A percentile compares a stretch with the other conserved stretches of the same genome.
phyloP scores from a whole-genome alignment of 2,888 invertebrate genomes.

The Andrena chrysosceles region DNA sequence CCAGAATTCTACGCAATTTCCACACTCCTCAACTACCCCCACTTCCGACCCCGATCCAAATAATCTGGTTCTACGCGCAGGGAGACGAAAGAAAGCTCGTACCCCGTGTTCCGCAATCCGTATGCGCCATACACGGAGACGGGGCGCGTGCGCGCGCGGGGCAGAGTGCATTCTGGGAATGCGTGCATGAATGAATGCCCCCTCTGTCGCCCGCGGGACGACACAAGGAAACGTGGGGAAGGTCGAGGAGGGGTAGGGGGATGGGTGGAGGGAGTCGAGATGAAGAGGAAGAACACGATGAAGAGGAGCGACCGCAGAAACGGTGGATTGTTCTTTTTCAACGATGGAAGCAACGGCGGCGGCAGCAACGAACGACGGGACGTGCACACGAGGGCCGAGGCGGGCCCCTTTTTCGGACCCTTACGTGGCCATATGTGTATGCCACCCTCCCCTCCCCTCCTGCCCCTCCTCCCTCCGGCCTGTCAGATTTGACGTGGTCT shows the following conservation, averaged over 20 bases:
- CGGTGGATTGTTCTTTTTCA: constrained; percentile 77
- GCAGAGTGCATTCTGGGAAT: constrained; percentile 77
- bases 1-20: no score
- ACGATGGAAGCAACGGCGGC: constrained; percentile 45
- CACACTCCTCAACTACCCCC: no score
- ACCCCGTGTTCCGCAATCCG: neutral
- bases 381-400: constrained; percentile 58
- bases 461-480: constrained; percentile 52
- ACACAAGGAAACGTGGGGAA: constrained; percentile 33
- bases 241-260: constrained; percentile 20
- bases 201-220: constrained; percentile 73
- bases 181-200: constrained; percentile 81
- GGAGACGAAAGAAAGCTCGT: neutral
- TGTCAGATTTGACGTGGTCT: constrained; percentile 77
- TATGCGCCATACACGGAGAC: constrained; percentile 9
- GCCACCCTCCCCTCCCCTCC: no score
- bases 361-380: constrained; percentile 52
- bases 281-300: constrained; percentile 25
- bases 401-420: constrained; percentile 69
- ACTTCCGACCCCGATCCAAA: no score
- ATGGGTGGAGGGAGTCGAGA: constrained; percentile 13
- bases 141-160: constrained; percentile 42
- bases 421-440: constrained; percentile 67
- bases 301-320: constrained; percentile 1
- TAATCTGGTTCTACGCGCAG: no score